Conservation (phyloP, 2,113 vertebrate species). For the Melierax canorus region DNA sequence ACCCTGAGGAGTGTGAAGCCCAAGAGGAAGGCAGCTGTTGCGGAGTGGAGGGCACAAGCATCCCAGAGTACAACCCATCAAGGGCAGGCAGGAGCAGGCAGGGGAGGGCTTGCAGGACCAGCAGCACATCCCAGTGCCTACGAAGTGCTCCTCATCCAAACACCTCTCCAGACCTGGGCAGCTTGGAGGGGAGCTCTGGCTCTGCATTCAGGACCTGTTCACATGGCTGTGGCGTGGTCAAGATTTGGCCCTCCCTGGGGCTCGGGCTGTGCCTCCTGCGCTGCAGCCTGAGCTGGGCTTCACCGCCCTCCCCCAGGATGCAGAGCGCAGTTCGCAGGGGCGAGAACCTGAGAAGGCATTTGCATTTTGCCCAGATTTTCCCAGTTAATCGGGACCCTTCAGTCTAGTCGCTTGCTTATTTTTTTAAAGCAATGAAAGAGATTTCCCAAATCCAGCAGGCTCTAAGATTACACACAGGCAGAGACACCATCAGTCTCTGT, state of each 20-base stretch:
- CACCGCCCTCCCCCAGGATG: accelerated
- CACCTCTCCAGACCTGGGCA: accelerated
- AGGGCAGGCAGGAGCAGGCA: neutral
- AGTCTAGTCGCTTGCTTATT: conserved; percentile 33
- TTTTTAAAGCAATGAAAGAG: conserved; percentile 59
- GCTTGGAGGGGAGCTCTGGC: neutral
- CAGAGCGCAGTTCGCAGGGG: accelerated
- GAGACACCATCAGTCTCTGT: conserved; percentile 60
- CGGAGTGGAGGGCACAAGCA: neutral
- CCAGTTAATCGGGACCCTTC: conserved; percentile 9
- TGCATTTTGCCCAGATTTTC: conserved; percentile 26
- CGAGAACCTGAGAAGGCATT: conserved; percentile 11
- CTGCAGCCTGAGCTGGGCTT: neutral
- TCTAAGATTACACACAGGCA: conserved; percentile 57
- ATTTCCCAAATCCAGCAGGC: conserved; percentile 49
- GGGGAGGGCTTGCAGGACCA: neutral
- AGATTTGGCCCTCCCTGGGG: neutral
- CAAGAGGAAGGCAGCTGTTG: neutral
- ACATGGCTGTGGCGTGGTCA: accelerated
- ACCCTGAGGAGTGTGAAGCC: neutral
- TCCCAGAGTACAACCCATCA: accelerated
- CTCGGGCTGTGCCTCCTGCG: neutral
- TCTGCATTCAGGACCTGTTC: neutral
- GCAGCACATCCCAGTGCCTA: neutral
- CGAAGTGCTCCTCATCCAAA: accelerated